phyloP scores from a whole-genome alignment of 2,888 invertebrate species.

The Ochropleura leucogaster region DNA sequence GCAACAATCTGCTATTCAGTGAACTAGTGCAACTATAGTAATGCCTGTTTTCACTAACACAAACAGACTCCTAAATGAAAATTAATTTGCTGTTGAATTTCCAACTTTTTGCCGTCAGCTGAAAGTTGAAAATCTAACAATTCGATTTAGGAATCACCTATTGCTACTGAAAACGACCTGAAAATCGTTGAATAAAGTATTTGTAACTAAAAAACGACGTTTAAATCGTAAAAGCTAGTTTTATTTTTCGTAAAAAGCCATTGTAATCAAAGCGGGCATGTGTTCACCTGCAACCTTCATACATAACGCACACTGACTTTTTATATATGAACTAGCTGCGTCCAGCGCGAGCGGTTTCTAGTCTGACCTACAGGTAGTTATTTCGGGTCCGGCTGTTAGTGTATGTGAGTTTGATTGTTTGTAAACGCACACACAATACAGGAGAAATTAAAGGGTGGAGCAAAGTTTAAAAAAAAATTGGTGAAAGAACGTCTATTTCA shows the following conservation, averaged over 20 bases:
- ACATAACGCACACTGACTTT: too few species aligned
- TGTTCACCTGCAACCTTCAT: neutral
- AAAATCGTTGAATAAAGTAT: neutral
- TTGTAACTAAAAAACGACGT: conserved; percentile 12
- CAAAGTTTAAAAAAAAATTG: too few species aligned
- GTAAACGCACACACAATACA: too few species aligned
- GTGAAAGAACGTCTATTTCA: too few species aligned
- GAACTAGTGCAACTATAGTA: neutral
- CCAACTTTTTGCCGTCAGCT: neutral
- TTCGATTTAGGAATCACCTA: neutral
- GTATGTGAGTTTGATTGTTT: too few species aligned
- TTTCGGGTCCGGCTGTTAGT: too few species aligned
- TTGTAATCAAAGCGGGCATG: neutral
- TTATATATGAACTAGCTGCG: too few species aligned
- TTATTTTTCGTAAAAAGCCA: neutral
- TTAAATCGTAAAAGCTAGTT: too few species aligned
- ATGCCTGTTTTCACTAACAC: neutral
- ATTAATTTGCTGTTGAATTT: neutral
- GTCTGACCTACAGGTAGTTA: too few species aligned
- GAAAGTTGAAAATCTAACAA: neutral
- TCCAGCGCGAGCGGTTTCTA: too few species aligned
- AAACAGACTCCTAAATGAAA: neutral
- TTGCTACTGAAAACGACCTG: neutral
- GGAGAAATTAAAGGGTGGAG: too few species aligned
- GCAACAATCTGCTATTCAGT: neutral